Percentiles rank a stretch among this genome's conserved stretches.
These are phyloP conservation scores for Apus apus DNA, from an alignment of 2,113 vertebrate species.

Conservation along the genomic window DNA sequence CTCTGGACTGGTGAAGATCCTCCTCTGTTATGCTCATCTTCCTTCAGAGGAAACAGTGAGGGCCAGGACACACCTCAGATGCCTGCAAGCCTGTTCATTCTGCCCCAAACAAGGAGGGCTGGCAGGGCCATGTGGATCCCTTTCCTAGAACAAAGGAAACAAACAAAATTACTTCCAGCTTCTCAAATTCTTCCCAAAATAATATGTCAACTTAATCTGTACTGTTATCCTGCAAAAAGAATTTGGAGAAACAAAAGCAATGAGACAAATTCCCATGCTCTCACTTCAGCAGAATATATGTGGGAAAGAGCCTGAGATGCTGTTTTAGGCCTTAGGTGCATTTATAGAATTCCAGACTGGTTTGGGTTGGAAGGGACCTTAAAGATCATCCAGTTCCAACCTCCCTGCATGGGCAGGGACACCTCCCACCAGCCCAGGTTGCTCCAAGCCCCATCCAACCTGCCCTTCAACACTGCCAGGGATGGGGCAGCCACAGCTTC, in stretches of 20 bases:
- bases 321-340: background rate
- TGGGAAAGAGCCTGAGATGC: background rate
- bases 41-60: background rate
- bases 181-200: background rate
- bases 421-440: no score
- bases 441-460: no score
- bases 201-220: background rate
- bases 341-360: background rate
- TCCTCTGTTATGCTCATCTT: background rate
- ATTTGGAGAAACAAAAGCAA: background rate
- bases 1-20: background rate
- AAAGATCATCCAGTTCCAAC: no score
- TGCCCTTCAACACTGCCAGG: no score
- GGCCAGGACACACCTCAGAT: background rate
- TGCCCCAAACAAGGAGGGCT: background rate
- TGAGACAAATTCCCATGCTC: background rate
- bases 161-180: conserved; percentile 10
- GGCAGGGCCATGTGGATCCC: background rate
- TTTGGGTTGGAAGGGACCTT: no score
- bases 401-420: no score
- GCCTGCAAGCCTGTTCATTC: background rate
- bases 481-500: no score
- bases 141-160: background rate
- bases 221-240: background rate
- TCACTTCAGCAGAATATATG: background rate